phyloP scores from a whole-genome alignment of 2,113 vertebrate species.

The Chamaea fasciata region DNA sequence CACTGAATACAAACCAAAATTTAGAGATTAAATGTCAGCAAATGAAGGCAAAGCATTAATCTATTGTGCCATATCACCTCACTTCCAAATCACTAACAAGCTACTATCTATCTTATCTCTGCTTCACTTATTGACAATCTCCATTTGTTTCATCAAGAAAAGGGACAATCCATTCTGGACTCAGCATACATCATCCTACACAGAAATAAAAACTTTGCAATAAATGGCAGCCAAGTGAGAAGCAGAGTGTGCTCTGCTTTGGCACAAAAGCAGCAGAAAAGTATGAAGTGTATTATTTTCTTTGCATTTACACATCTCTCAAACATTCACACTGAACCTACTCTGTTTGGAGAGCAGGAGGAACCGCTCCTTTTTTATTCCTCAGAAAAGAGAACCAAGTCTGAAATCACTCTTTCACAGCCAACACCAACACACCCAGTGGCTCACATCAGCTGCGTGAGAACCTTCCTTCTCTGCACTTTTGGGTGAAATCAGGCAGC shows the following conservation, averaged over 20 bases:
- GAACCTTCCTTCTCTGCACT: background rate
- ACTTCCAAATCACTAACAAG: constrained; percentile 29
- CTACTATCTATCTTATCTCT: constrained; percentile 28
- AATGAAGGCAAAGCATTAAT: constrained; percentile 52
- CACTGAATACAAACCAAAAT: constrained; percentile 33
- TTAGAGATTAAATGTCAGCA: constrained; percentile 58
- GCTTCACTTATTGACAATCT: constrained; percentile 29
- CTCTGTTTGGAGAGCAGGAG: background rate
- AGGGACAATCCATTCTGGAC: background rate
- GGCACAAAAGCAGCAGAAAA: background rate
- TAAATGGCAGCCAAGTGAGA: background rate
- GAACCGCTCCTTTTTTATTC: background rate
- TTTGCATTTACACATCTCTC: background rate
- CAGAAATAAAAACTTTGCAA: background rate
- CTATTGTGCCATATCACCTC: constrained; percentile 18
- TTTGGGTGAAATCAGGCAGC: background rate
- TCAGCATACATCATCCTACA: background rate
- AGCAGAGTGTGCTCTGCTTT: background rate
- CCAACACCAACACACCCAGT: background rate
- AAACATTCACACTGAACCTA: background rate
- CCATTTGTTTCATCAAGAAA: constrained; percentile 26
- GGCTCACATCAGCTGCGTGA: background rate
- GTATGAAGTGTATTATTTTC: background rate
- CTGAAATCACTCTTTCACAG: background rate
- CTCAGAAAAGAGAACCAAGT: background rate